These are phyloP conservation scores for Pelodiscus sinensis DNA, from an alignment of 2,113 vertebrate genomes.

Conservation along the genomic window DNA sequence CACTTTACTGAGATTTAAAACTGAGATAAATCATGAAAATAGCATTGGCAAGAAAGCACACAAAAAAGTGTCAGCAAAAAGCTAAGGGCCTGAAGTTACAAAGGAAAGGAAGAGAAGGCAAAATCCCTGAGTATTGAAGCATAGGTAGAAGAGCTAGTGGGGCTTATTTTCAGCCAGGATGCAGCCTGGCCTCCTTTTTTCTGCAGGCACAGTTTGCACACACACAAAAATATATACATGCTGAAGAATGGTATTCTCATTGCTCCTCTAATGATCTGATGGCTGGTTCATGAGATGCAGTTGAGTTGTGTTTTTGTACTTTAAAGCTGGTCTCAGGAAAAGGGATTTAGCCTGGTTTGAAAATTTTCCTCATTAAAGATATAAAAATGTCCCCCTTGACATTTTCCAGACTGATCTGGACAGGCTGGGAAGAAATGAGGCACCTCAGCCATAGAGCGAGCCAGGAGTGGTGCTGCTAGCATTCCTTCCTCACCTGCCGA, in stretches of 20 bases:
- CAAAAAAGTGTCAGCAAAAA: background rate
- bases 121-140: background rate
- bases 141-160: background rate
- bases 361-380: background rate
- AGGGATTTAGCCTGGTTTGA: background rate
- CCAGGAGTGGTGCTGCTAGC: background rate
- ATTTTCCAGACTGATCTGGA: background rate
- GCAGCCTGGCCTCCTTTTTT: background rate
- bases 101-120: background rate
- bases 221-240: background rate
- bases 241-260: background rate
- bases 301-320: background rate
- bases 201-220: background rate
- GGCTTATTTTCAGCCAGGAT: background rate
- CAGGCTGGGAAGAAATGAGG: background rate
- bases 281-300: background rate
- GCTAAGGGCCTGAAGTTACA: background rate
- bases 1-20: conserved; percentile 5
- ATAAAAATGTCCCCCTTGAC: background rate
- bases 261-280: background rate
- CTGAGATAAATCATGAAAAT: background rate
- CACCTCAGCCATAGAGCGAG: background rate
- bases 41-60: background rate
- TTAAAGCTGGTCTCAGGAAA: background rate
- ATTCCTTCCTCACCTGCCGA: background rate